Base-by-base conservation (phyloP, 2,797 vertebrate species). In the Philypnodon macrostomus region DNA sequence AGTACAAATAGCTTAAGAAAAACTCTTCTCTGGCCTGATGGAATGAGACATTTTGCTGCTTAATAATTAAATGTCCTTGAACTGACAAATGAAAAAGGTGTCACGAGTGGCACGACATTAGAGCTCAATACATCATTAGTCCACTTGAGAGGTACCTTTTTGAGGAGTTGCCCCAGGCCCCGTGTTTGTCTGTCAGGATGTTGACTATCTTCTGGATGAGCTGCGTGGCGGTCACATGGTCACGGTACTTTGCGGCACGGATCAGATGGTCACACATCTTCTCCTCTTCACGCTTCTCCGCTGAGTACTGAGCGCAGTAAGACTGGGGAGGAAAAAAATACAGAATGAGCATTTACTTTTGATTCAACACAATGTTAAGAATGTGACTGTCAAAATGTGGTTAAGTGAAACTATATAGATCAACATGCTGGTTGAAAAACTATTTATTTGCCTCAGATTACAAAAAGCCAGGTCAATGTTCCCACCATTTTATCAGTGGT, bases 251-350 rank as follows among this genome's bases (percentile, higher is more conserved):
- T 6, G 95, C 95, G 4, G 97, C 95, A 12, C 92, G 90, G 83
- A 99, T 97, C 85, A 99, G 88, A 73, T 99, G 95, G 77, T 99
- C 95, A 38, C 96, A 98, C 94, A 98, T 94, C 84, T 96, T 98
- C 81, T 99, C 97, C 77, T 98, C 95, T 46, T 98, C 96, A 7
- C 96, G 85, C 70, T 96, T 97, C 68, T 98, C 96, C 13, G 96
- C 93, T 5, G 95, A 87, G 64, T 98, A 98, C 80, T 98, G 95
- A 39, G 96, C 97, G 68, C 91, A 94, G 31, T 90, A 78, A 1
- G 97, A 98, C 97, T 99, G 67, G 11, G 13, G 7, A 8, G 17
- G 21, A 7, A 14, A 56, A 21, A 7, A 4, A 11, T 1, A 39
- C 11, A 23, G 16, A 11, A 6, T n/a, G n/a, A n/a, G n/a, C n/a